Base-by-base conservation (phyloP, 1,140 invertebrate species). In the Ceratosolen solmsi region DNA sequence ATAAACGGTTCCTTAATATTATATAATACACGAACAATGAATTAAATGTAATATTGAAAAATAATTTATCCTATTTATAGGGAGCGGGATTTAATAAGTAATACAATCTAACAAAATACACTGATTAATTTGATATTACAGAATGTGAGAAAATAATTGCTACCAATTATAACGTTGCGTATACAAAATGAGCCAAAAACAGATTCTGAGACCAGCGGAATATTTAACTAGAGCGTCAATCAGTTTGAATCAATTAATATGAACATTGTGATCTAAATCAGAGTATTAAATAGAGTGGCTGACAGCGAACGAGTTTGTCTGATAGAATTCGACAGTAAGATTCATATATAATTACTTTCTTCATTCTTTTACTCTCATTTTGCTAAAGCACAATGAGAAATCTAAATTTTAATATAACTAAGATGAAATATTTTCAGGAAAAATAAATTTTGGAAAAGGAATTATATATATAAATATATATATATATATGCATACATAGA, bases 211-310 rank as follows among this genome's bases (percentile, higher is more conserved):
- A 87, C 86, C 88, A 85, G 86, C 87, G 87, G 87, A 86, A 88
- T 88, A 90, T 90, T n/a, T 90, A 87, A 86, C 85, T 82, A 86
- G 87, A 89, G 87, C 89, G 89, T 90, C 89, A 90, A 90, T 91
- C 90, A 91, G 87, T 87, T 86, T 90, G 88, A 88, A 91, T 91
- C 89, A 90, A 88, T 90, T 89, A 90, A 86, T 87, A 84, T 84
- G 79, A 84, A 84, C 78, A 85, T 86, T 88, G 87, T 85, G 87
- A 87, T 85, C 88, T 89, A 88, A 90, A 90, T 89, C 89, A 89
- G 87, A 87, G 87, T 85, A 86, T 86, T 86, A 77, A 80, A 80
- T 85, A 84, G 81, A 75, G 0, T 9, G 2, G 27, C n/a, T n/a
- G n/a, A n/a, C n/a, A n/a, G n/a, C n/a, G n/a, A n/a, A n/a, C n/a